Evolutionary conservation across 23 tunicate species (phyloP), one percentile per base, ranked within the genome.

Genomic region (Corella eumyota): DNA sequence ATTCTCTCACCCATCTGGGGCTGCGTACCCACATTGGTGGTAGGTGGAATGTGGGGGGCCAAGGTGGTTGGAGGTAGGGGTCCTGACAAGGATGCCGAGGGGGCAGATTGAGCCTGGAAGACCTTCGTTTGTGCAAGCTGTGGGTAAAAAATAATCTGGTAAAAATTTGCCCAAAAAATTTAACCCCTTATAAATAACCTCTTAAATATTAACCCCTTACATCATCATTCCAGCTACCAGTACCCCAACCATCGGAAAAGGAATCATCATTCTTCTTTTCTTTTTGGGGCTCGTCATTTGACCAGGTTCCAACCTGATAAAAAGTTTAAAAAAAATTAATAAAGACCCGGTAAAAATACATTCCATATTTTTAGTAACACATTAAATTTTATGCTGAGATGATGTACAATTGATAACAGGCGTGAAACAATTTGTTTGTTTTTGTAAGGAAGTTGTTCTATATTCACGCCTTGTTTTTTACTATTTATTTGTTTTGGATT

Each of bases 1-100:
- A 84, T 84, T 49, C 94, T 34, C 40, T 84, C 94, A 20, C 94
- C 94, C 72, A 60, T 75, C 58, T 84, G 81, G 17, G 94, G 94
- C n/a, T 61, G 51, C 20, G 71, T 32, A 27, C 30, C 9, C 2
- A 25, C 50, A 38, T 45, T 23, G 11, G 44, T n/a, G 56, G 60
- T 50, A 0, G 70, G 34, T 32, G 55, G 87, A 24, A 59, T 50
- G 28, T 78, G 69, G 6, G 40, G 21, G 15, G 56, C 37, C 23
- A 47, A n/a, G 57, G 58, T 60, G n/a, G 77, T 40, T 1, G 50
- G 71, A 30, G 22, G 45, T 17, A 46, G 71, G 44, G 24, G 37
- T 53, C 30, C 49, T 24, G 52, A 32, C 25, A 34, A 25, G 29
- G 38, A 45, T 27, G 45, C 68, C 23, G 68, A 40, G n/a, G n/a